These are phyloP conservation scores for Prorops nasuta DNA, from an alignment of 1,140 invertebrate species.

Conservation along the genomic window DNA sequence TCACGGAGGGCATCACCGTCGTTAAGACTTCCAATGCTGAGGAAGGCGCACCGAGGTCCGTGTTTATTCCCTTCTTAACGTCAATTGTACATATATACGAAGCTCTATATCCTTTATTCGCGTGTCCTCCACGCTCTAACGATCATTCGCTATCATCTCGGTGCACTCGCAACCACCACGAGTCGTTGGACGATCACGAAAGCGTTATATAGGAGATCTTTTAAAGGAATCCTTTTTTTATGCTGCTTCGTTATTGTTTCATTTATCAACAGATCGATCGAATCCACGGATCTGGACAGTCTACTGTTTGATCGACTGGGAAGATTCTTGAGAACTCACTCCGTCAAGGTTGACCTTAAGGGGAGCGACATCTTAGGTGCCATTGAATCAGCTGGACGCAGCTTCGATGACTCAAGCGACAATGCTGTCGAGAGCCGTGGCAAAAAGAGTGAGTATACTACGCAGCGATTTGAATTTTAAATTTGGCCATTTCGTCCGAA, in stretches of 20 bases:
- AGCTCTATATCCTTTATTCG: too few species aligned
- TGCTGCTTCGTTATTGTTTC: not conserved
- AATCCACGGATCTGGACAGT: slow-evolving; percentile 64
- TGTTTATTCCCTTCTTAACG: slow-evolving; percentile 27
- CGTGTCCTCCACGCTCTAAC: not conserved
- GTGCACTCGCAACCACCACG: too few species aligned
- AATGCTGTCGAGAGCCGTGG: slow-evolving; percentile 67
- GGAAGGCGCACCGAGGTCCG: slow-evolving; percentile 71
- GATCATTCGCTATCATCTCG: not conserved
- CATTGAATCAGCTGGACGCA: slow-evolving; percentile 73
- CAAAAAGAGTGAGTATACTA: slow-evolving; percentile 68
- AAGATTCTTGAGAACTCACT: slow-evolving; percentile 74
- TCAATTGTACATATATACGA: not conserved
- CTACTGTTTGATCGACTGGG: slow-evolving; percentile 67
- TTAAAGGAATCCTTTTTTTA: not conserved
- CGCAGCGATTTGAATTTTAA: not conserved
- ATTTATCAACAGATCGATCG: slow-evolving; percentile 47
- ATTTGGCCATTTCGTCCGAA: too few species aligned
- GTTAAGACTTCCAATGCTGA: slow-evolving; percentile 70
- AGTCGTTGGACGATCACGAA: too few species aligned
- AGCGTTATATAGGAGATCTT: not conserved
- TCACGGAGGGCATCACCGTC: slow-evolving; percentile 78
- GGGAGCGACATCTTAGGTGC: slow-evolving; percentile 78
- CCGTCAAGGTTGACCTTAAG: slow-evolving; percentile 80
- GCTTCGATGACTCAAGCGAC: slow-evolving; percentile 70